These are phyloP conservation scores for Coreoperca whiteheadi DNA, from an alignment of 2,113 vertebrate genomes.

Conservation along the genomic window DNA sequence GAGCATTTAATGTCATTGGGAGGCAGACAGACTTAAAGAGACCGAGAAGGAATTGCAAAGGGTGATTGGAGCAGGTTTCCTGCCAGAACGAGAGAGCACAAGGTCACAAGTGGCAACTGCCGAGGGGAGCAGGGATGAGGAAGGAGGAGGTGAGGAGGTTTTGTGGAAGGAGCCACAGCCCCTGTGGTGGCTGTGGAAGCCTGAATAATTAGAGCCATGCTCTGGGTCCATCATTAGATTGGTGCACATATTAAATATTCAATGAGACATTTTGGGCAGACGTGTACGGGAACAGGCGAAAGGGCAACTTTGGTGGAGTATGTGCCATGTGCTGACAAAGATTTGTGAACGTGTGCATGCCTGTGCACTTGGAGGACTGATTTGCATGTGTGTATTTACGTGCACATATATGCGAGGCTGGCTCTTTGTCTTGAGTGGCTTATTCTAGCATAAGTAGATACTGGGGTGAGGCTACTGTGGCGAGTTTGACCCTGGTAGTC, in stretches of 20 bases:
- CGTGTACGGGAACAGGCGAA: constrained; percentile 51
- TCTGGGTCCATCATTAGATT: constrained; percentile 70
- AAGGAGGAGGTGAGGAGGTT: constrained; percentile 39
- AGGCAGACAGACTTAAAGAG: constrained; percentile 40
- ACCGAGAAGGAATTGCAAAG: neutral
- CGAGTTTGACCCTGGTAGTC: constrained; percentile 3
- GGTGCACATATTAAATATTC: constrained; percentile 71
- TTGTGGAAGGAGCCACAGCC: constrained; percentile 29
- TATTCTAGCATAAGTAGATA: neutral
- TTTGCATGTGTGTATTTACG: neutral
- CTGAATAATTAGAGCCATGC: constrained; percentile 67
- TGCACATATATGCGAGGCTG: neutral
- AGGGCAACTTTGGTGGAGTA: constrained; percentile 62
- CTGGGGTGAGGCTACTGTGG: neutral
- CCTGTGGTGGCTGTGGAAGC: constrained; percentile 45
- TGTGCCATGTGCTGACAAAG: constrained; percentile 38
- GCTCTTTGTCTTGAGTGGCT: neutral
- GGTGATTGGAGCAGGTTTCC: constrained; percentile 9
- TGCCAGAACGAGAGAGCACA: constrained; percentile 12
- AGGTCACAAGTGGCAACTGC: constrained; percentile 24
- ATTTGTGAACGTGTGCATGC: constrained; percentile 20
- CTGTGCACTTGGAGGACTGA: neutral
- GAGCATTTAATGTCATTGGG: constrained; percentile 53
- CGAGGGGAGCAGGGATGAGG: neutral
- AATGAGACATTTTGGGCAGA: constrained; percentile 75